Percentiles rank a stretch among this genome's conserved stretches.
These are phyloP conservation scores for Calliphora vicina DNA, from an alignment of 1,140 invertebrate genomes.

Conservation along the genomic window DNA sequence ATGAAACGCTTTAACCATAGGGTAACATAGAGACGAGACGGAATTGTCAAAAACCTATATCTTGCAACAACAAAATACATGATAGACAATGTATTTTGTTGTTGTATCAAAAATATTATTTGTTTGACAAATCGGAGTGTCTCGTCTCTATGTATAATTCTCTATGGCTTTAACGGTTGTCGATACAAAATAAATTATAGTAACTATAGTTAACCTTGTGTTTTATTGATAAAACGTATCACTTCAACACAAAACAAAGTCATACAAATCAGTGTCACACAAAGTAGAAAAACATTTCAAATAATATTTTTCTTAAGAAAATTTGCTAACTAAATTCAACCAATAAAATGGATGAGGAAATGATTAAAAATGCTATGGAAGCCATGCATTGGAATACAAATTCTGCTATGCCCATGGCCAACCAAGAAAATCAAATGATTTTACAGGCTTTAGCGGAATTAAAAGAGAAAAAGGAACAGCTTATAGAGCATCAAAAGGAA, in stretches of 20 bases:
- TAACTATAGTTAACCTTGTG: not conserved
- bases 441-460: constrained; percentile 61
- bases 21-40: too few relatives aligned
- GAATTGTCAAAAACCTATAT: too few relatives aligned
- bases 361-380: constrained; percentile 52
- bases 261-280: not conserved
- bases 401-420: constrained; percentile 73
- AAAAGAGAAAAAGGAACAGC: constrained; percentile 46
- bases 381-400: constrained; percentile 71
- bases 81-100: too few relatives aligned
- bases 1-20: not conserved
- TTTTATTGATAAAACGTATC: not conserved
- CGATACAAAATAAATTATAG: not conserved
- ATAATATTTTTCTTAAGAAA: not conserved
- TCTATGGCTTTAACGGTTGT: too few relatives aligned
- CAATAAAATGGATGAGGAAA: constrained; percentile 34
- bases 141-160: too few relatives aligned
- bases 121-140: too few relatives aligned
- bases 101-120: too few relatives aligned
- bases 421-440: constrained; percentile 72
- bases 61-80: too few relatives aligned
- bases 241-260: not conserved
- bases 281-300: not conserved
- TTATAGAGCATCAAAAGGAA: constrained; percentile 46
- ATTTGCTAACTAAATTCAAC: not conserved